Evolutionary conservation across 2,113 vertebrate species (phyloP).

Genomic region (Campylorhamphus procurvoides): DNA sequence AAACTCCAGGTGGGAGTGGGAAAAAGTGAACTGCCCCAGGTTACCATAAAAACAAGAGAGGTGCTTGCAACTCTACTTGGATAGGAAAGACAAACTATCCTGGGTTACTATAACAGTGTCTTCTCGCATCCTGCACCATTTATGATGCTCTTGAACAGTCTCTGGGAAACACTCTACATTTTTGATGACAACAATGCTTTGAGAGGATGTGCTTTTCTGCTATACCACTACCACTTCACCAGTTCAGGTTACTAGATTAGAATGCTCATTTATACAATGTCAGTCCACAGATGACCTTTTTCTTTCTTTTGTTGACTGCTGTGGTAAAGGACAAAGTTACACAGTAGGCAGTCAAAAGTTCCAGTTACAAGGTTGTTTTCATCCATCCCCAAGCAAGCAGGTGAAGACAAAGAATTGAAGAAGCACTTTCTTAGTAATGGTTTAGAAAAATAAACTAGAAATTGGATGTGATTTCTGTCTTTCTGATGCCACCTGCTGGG

Average conservation of each 20-base stretch:
- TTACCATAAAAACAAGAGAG: neutral
- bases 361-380: neutral
- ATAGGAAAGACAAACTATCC: neutral
- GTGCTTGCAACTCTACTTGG: neutral
- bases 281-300: neutral
- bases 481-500: neutral
- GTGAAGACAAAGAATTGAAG: neutral
- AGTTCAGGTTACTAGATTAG: neutral
- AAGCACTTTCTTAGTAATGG: neutral
- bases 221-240: neutral
- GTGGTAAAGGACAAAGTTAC: neutral
- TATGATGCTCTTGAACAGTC: neutral
- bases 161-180: neutral
- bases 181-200: neutral
- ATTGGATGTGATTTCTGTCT: neutral
- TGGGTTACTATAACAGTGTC: neutral
- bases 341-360: neutral
- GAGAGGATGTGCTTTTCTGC: neutral
- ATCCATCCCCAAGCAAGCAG: neutral
- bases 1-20: neutral
- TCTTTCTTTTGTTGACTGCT: neutral
- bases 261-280: neutral
- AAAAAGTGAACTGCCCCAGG: neutral
- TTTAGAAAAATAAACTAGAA: neutral
- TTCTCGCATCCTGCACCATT: fast-evolving